These are phyloP conservation scores for Stenchaetothrips biformis DNA, from an alignment of 2,888 invertebrate species.

Conservation along the genomic window DNA sequence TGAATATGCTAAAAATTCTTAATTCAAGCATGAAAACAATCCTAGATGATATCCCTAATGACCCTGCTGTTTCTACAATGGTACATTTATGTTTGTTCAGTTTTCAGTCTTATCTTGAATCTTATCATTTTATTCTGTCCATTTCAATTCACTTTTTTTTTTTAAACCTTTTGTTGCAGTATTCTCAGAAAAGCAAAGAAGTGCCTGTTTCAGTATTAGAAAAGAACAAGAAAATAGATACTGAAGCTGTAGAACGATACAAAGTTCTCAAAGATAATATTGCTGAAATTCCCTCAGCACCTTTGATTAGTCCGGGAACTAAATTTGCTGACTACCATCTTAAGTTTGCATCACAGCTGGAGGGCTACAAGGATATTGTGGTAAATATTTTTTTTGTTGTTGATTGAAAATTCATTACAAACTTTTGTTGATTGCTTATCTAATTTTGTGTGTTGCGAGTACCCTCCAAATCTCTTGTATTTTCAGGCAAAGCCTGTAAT, in stretches of 20 bases:
- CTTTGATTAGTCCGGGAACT: neutral
- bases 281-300: neutral
- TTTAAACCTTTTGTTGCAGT: neutral
- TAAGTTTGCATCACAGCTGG: neutral
- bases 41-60: neutral
- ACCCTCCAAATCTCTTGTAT: neutral
- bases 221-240: neutral
- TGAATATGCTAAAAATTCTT: neutral
- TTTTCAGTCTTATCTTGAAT: neutral
- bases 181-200: neutral
- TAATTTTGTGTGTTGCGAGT: too few species aligned
- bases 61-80: constrained; percentile 4
- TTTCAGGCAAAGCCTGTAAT: neutral
- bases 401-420: neutral
- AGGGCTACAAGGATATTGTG: neutral
- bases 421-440: too few species aligned
- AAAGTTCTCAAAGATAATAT: neutral
- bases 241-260: neutral
- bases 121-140: neutral
- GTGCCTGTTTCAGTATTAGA: neutral
- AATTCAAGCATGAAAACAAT: neutral
- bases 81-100: neutral
- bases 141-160: neutral
- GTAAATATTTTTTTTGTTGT: neutral
- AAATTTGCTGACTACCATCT: neutral